Evolutionary conservation across 1,140 invertebrate genomes (phyloP), one percentile per base, ranked within the genome.

Genomic region (Neodiprion virginianus): DNA sequence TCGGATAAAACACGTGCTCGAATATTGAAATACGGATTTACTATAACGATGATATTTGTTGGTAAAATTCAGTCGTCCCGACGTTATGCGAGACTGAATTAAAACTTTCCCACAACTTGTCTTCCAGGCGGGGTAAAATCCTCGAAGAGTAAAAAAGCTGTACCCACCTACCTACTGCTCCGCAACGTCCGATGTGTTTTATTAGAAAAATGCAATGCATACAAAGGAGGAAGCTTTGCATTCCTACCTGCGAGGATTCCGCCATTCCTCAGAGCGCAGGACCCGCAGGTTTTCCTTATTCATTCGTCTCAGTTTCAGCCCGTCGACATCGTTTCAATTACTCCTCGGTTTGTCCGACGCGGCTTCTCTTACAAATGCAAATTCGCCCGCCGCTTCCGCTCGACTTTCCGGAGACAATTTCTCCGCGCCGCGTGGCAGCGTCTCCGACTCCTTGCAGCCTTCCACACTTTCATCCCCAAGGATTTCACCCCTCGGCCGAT

Each of bases 401-500:
- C 11, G 53, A 61, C 53, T 61, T 14, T 12, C 53, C n/a, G 3
- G 11, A 8, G 53, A 61, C 53, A 17, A 61, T 61, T 61, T 61
- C 28, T 61, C 53, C 11, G 4, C 53, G n/a, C 53, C 53, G 8
- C 53, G 28, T 40, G 28, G 53, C 8, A 61, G 8, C n/a, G 5
- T 61, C 53, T 17, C 11, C 53, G 11, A 17, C 53, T 61, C 53
- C 53, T 61, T 61, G 28, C 28, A 40, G 28, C 17, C 50, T 53
- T 53, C 17, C 28, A 40, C 28, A 0, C 5, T 17, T 61, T 17
- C 53, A 17, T 61, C 53, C 53, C 53, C n/a, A 61, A 4, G 53
- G 53, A 61, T 61, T 61, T 17, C n/a, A 61, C 53, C 53, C n/a
- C n/a, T 61, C 53, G n/a, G 53, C 53, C 53, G n/a, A 61, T 61